Percentiles rank a stretch among this genome's conserved stretches.
Evolutionary conservation across 2,113 vertebrate species (phyloP).

Genomic region (Hylia prasina): DNA sequence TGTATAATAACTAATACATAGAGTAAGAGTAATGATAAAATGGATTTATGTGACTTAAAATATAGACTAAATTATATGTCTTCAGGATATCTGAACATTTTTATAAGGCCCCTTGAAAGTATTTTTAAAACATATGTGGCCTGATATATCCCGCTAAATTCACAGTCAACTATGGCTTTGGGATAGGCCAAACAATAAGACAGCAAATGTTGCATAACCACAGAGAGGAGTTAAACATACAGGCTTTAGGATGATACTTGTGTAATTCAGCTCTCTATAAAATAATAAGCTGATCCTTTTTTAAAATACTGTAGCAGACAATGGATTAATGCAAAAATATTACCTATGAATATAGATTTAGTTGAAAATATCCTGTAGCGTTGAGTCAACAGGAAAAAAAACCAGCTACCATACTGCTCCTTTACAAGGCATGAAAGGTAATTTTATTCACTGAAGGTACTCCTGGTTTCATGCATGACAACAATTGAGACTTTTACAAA

Average conservation of each 20-base stretch:
- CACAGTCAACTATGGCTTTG: not conserved
- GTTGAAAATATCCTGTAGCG: not conserved
- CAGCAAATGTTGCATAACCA: not conserved
- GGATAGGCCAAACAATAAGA: not conserved
- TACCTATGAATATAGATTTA: not conserved
- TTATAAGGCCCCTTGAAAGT: not conserved
- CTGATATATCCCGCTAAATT: not conserved
- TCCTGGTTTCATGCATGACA: constrained; percentile 38
- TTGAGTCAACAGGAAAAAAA: not conserved
- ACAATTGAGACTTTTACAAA: constrained; percentile 24
- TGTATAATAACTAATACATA: not conserved
- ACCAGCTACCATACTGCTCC: not conserved
- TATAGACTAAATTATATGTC: not conserved
- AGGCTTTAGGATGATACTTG: not conserved
- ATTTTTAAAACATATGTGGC: not conserved
- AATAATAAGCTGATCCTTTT: not conserved
- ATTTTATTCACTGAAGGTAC: constrained; percentile 41
- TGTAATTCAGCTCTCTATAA: not conserved
- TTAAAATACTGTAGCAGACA: not conserved
- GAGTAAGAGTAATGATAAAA: not conserved
- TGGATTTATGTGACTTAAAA: not conserved
- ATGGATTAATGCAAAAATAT: not conserved
- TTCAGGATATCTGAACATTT: not conserved
- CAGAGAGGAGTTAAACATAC: not conserved
- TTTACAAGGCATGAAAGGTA: constrained; percentile 14